phyloP scores from a whole-genome alignment of 1,140 invertebrate species.

The Brachionus koreanus region DNA sequence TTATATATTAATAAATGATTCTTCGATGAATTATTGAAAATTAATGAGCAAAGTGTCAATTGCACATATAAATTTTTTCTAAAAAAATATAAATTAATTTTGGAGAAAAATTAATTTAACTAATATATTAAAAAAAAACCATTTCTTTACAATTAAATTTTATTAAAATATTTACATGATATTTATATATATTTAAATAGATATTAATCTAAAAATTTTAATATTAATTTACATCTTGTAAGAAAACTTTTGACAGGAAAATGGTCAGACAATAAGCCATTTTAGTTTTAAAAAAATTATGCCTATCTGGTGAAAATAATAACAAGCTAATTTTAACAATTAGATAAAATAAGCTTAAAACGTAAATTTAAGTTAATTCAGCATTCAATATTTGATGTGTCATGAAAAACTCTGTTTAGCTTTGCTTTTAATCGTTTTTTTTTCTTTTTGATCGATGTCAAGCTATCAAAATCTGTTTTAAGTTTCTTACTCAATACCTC shows the following conservation, averaged over 20 bases:
- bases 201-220: neutral
- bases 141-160: neutral
- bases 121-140: too few relatives aligned
- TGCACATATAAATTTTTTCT: too few relatives aligned
- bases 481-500: neutral
- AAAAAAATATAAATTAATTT: too few relatives aligned
- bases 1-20: too few relatives aligned
- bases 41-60: too few relatives aligned
- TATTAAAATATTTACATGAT: neutral
- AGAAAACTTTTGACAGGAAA: neutral
- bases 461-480: neutral
- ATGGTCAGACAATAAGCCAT: neutral
- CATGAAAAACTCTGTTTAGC: neutral
- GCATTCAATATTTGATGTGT: constrained; percentile 12
- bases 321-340: neutral
- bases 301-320: neutral
- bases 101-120: too few relatives aligned
- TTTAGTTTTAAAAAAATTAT: neutral
- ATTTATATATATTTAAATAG: neutral
- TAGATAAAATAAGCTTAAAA: neutral
- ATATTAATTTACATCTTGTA: neutral
- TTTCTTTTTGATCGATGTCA: constrained; percentile 16
- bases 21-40: too few relatives aligned
- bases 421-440: neutral
- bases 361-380: neutral